Evolutionary conservation across 2,797 vertebrate species (phyloP), one percentile per base, ranked within the genome.

Genomic region (Rhyacichthys aspro): DNA sequence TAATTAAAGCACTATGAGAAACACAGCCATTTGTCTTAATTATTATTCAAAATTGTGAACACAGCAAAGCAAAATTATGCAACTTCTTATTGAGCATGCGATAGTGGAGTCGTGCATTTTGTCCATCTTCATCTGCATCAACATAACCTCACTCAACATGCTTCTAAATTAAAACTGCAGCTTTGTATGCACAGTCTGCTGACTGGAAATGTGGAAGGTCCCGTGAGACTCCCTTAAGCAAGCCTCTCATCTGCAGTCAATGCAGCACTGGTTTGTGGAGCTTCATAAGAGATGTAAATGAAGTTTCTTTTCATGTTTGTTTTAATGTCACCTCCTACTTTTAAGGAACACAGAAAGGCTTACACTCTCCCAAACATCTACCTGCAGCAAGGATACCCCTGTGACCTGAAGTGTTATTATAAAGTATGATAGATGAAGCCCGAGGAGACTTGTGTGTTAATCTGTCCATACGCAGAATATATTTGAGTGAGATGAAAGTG

Each of bases 401-500:
- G 5, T 56, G 54, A 63, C 19, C 23, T 43, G 17, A 65, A 50
- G 37, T 60, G 46, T 47, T 23, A 38, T 64, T 18, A 8, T 58
- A 59, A 42, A 45, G 64, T 36, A 49, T 44, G 34, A 57, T 49
- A 67, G 32, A 71, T 55, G 36, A 41, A 36, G 56, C 28, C 64
- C 59, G 11, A 4, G 48, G 74, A 65, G 66, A 67, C 18, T 52
- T 23, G 17, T 23, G 33, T 71, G 75, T 76, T 71, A 73, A 81
- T 78, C 59, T 34, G 11, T 41, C 42, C 16, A 19, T 61, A 58
- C 39, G 42, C 17, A 54, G 46, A 58, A 32, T 54, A 54, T 63
- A 67, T 69, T 45, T 67, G 53, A 67, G 56, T 7, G 16, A 50
- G 66, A 72, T 72, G 57, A 85, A 78, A 77, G 71, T 12, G 41